Evolutionary conservation across 2,113 vertebrate species (phyloP).

Genomic region (Takifugu flavidus): DNA sequence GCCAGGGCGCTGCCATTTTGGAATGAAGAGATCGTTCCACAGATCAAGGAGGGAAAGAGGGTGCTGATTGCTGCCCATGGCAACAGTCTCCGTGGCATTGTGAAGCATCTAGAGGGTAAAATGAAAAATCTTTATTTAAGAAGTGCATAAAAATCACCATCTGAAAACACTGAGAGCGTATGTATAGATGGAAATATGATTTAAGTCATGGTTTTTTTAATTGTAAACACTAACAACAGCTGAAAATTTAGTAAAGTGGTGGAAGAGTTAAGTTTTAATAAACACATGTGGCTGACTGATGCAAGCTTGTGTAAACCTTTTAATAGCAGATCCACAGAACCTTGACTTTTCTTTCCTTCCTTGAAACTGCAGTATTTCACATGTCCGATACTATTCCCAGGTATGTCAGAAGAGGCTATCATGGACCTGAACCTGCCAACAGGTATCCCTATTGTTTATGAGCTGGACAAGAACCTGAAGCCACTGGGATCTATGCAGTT

Average conservation of each 20-base stretch:
- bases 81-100: constrained; percentile 88
- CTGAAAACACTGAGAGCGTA: too few species aligned
- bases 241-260: too few species aligned
- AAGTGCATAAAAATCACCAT: neutral
- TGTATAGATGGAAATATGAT: too few species aligned
- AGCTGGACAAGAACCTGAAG: constrained; percentile 95
- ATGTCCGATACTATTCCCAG: constrained; percentile 27
- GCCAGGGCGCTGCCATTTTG: constrained; percentile 88
- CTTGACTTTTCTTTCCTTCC: too few species aligned
- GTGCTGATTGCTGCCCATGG: constrained; percentile 91
- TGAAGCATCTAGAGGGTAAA: constrained; percentile 85
- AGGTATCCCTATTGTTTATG: constrained; percentile 93
- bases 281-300: too few species aligned
- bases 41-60: constrained; percentile 86
- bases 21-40: constrained; percentile 84
- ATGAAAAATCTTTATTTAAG: neutral
- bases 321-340: too few species aligned
- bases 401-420: constrained; percentile 93
- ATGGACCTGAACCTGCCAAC: constrained; percentile 98
- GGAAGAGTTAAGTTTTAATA: too few species aligned
- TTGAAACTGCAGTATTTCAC: too few species aligned
- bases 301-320: too few species aligned
- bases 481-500: constrained; percentile 91
- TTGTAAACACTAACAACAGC: too few species aligned
- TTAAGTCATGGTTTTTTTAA: too few species aligned